Evolutionary conservation across 2,113 vertebrate genomes (phyloP), one percentile per base, ranked within the genome.

Genomic region (Microtus oregoni): DNA sequence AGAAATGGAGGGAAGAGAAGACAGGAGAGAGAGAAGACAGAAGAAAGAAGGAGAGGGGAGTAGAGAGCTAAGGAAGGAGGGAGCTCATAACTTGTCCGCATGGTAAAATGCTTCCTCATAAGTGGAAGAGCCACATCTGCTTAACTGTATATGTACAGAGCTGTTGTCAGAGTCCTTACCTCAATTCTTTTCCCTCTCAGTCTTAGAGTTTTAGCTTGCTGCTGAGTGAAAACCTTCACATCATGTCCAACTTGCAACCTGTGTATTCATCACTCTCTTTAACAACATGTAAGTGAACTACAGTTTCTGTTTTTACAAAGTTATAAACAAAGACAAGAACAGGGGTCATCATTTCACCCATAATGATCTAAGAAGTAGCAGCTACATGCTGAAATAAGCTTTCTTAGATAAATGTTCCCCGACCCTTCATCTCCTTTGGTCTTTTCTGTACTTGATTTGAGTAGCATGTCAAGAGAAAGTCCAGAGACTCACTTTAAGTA

Each of bases 61-160:
- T 3, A 67, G 17, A 26, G 28, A 52, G 19, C 2, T 15, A 63
- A 15, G 0, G 2, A 5, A 61, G 22, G 14, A 12, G 58, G 20
- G 2, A 0, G 19, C 44, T 4, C 35, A 28, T 1, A 52, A 28
- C 68, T 89, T 32, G 9, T 35, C 24, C 4, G 26, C 47, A 13
- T 10, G 4, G 7, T 20, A 44, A 50, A 70, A 17, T 38, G 6
- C 20, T 83, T 90, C 50, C 35, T 65, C 68, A 70, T 3, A 28
- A 58, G 28, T 68, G 47, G 26, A 72, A 1, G 0, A 63, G 10
- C 0, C 35, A 38, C 1, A 30, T 55, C 8, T 0, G 24, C 72
- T 52, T 55, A 68, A 17, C 7, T 82, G 26, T 4, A 17, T 35
- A 9, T 28, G 19, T n/a, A 41, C 17, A 83, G 1, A 82, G 47